Evolutionary conservation across 2,888 invertebrate genomes (phyloP), one percentile per base, ranked within the genome.

Genomic region (Hermaeophaga mercurialis): DNA sequence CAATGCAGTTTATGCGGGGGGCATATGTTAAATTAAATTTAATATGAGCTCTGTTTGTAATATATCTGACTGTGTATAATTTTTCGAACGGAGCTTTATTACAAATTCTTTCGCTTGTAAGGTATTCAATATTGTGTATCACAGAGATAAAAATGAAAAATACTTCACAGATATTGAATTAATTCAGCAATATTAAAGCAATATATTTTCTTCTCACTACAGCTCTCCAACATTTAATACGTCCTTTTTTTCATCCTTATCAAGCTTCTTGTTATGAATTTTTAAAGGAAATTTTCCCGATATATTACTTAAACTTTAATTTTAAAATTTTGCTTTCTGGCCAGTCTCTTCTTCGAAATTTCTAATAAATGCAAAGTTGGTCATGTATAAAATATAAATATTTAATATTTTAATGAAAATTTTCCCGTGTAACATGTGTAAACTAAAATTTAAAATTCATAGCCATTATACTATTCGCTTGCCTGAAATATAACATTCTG

Each of bases 141-240:
- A 38, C 58, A 55, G 38, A 47, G 43, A 59, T 55, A 50, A 54
- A 61, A 62, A 64, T 62, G 64, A 62, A 62, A 62, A 62, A 59
- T 61, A 60, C 55, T 57, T 46, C 56, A 54, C 45, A 26, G 56
- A 57, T 59, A 62, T 55, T 26, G 34, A 36, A 55, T 60, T 59
- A 64, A 50, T 49, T 49, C 54, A 12, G 46, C 46, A 41, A 54
- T 50, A 58, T 50, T 54, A 54, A 50, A 41, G 53, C 54, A 24
- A 58, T 58, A 58, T 34, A 50, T 54, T 45, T 49, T 33, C 24
- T 49, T 55, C 44, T 36, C 44, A 49, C 46, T 44, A 36, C 26
- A 26, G 19, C 48, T 9, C 55, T 38, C 14, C n/a, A 36, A 36
- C 19, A 2, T 44, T 49, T 44, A 49, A 44, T 49, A 31, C 38